These are phyloP conservation scores for Hippocampus mohnikei DNA, from an alignment of 2,113 vertebrate species.

Conservation along the genomic window DNA sequence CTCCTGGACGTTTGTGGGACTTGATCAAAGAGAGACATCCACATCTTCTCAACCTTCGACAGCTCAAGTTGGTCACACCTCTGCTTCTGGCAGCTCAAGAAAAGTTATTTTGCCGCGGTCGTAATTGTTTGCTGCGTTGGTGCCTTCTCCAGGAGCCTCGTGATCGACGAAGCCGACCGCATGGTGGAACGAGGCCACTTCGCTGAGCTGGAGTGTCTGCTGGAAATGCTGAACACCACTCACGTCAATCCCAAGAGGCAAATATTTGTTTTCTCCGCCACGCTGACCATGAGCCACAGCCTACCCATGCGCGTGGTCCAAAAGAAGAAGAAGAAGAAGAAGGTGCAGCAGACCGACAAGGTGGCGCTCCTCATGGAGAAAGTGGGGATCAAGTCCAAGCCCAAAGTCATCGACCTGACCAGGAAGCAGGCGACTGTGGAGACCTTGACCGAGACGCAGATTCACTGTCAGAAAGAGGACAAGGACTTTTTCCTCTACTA, in stretches of 20 bases:
- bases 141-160: constrained; percentile 79
- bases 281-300: constrained; percentile 85
- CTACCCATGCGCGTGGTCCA: constrained; percentile 81
- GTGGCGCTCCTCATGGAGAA: constrained; percentile 87
- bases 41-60: constrained; percentile 82
- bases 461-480: constrained; percentile 86
- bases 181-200: constrained; percentile 97
- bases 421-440: constrained; percentile 91
- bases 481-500: constrained; percentile 96
- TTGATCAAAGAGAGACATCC: constrained; percentile 85
- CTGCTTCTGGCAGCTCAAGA: background rate
- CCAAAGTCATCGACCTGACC: constrained; percentile 93
- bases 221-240: constrained; percentile 86
- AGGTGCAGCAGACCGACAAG: constrained; percentile 79
- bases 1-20: constrained; percentile 94
- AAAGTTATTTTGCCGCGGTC: background rate
- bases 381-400: constrained; percentile 86
- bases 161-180: constrained; percentile 94
- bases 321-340: constrained; percentile 82
- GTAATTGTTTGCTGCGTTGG: background rate
- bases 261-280: constrained; percentile 95
- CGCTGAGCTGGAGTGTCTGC: constrained; percentile 85
- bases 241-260: constrained; percentile 86
- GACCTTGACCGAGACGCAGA: constrained; percentile 87
- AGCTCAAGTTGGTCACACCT: constrained; percentile 76